Base-by-base conservation (phyloP, 2,888 invertebrate species). In the Leucozona laternaria region DNA sequence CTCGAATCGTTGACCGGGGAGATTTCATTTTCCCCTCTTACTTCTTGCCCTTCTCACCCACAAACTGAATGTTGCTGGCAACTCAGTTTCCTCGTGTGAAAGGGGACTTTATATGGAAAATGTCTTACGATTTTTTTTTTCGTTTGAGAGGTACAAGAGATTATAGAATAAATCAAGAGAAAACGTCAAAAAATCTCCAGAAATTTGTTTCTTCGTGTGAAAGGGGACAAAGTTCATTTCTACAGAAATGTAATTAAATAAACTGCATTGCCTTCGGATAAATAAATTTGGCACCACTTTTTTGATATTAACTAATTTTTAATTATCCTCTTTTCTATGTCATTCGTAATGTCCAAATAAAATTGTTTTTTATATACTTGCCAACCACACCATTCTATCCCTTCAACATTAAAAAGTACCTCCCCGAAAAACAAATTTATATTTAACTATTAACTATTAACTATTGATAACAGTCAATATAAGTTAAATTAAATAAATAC, bases 271-370 rank as follows among this genome's bases (percentile, higher is more conserved):
- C 25, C 25, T 2, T 25, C 2, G 8, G 7, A 6, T 2, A 25
- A 15, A 6, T 15, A 15, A 1, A 4, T 0, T n/a, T 62, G 60
- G 60, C 60, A 62, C n/a, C 40, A 62, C 60, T 62, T 43, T 20
- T 40, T 22, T 8, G n/a, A n/a, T n/a, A n/a, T n/a, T 0, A 43
- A 62, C 25, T 13, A n/a, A 43, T 15, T n/a, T n/a, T 0, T 8
- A 25, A 22, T 60, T 22, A 1, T 25, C 8, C 40, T n/a, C 4
- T 25, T 43, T 62, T 25, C 8, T 8, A 4, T 5, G 1, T n/a
- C 6, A 40, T 60, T 60, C 60, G 22, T 8, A 0, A n/a, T 60
- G 60, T 60, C 60, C 25, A 60, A 22, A n/a, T 22, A 55, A 53
- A 55, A n/a, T 55, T 55, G 55, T 55, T 55, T 55, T 31, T 5